Conservation (phyloP, 2,888 invertebrate species). For the Hetaerina titia region DNA sequence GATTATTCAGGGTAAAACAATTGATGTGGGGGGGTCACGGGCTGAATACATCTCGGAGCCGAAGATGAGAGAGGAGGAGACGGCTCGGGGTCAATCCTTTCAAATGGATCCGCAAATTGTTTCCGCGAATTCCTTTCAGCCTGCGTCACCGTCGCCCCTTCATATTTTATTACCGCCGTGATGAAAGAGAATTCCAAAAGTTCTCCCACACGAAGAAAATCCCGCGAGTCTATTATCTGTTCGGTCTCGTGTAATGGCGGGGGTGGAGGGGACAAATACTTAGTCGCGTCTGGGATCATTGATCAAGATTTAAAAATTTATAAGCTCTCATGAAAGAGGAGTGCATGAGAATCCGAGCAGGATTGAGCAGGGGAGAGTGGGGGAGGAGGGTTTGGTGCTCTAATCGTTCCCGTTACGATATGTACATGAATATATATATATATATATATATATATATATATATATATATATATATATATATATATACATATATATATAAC, state of each 20-base stretch:
- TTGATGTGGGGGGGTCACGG: neutral
- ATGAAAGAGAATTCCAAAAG: neutral
- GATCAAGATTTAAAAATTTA: neutral
- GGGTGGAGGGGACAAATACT: neutral
- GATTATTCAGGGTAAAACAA: constrained; percentile 9
- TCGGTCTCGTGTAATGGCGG: neutral
- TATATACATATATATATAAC: no score
- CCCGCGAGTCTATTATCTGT: neutral
- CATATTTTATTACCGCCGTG: neutral
- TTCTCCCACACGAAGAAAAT: neutral
- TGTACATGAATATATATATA: no score
- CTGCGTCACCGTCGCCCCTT: neutral
- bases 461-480: no score
- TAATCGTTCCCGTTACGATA: no score
- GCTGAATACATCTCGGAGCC: neutral
- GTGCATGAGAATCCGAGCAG: no score
- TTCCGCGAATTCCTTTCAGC: constrained; percentile 2
- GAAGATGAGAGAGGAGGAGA: neutral
- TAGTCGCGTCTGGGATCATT: neutral
- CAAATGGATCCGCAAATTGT: neutral
- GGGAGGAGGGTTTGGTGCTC: no score
- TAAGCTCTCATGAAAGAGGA: no score
- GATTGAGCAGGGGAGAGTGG: no score
- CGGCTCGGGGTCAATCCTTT: neutral
- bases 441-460: no score